Conservation (phyloP, 1,140 invertebrate genomes). For the Dolichoris vasculosae region DNA sequence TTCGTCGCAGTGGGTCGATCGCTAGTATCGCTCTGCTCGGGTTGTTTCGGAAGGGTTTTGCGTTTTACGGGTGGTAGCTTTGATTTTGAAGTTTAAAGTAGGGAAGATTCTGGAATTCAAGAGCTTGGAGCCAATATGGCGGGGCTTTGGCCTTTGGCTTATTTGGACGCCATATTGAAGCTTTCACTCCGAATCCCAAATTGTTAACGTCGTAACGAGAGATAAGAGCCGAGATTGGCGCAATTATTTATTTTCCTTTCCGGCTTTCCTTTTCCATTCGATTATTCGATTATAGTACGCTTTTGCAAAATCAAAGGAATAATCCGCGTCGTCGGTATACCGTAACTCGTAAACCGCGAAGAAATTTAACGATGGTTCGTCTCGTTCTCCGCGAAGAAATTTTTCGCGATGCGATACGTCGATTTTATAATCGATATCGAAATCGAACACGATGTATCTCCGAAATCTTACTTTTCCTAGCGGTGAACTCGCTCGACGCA, state of each 20-base stretch:
- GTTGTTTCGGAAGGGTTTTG: background rate
- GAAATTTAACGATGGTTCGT: no score
- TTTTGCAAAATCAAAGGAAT: no score
- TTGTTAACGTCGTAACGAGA: background rate
- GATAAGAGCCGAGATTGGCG: no score
- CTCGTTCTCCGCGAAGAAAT: no score
- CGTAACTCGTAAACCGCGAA: no score
- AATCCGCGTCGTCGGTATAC: no score
- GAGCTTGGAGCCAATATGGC: slow-evolving; percentile 14
- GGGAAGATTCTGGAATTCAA: slow-evolving; percentile 16
- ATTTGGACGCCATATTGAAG: background rate
- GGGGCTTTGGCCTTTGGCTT: background rate
- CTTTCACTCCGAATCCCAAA: background rate
- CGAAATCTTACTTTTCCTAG: no score
- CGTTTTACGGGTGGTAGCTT: background rate
- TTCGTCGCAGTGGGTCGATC: slow-evolving; percentile 1
- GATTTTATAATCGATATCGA: no score
- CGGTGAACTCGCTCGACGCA: no score
- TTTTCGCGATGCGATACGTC: no score
- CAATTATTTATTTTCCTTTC: background rate
- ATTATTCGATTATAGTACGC: no score
- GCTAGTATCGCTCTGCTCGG: background rate
- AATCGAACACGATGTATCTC: no score
- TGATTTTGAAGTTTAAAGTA: slow-evolving; percentile 12
- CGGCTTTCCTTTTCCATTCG: background rate